Percentiles rank a stretch among this genome's conserved stretches.
Evolutionary conservation across 2,113 vertebrate species (phyloP).

Genomic region (Paradisaea rubra): DNA sequence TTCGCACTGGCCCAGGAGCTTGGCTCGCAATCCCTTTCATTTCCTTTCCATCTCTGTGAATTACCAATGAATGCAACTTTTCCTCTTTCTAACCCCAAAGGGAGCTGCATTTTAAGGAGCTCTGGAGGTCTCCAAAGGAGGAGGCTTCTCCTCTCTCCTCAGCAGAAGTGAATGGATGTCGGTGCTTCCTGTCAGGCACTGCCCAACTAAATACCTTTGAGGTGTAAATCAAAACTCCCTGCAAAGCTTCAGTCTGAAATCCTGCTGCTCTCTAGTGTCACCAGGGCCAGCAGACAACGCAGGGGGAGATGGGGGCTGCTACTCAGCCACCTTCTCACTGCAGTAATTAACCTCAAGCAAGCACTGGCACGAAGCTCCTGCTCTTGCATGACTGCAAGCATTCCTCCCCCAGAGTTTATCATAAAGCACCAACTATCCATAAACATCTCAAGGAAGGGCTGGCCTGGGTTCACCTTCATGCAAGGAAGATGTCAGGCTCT

Average conservation of each 20-base stretch:
- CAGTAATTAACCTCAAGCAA: slow-evolving; percentile 11
- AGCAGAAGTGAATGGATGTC: rapidly evolving
- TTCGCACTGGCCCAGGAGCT: rapidly evolving
- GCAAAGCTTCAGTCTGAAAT: neutral
- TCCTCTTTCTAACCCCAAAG: neutral
- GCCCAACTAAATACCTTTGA: neutral
- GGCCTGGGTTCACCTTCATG: slow-evolving; percentile 54
- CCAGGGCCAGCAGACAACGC: neutral
- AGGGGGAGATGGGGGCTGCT: neutral
- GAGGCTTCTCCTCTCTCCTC: neutral
- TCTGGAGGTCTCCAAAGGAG: neutral
- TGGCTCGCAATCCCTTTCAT: neutral
- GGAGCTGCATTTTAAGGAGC: neutral
- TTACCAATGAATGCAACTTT: neutral
- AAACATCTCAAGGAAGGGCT: slow-evolving; percentile 44
- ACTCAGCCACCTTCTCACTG: neutral
- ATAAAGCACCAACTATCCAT: slow-evolving; percentile 14
- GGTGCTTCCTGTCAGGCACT: neutral
- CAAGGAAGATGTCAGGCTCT: slow-evolving; percentile 33
- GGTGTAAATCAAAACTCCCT: neutral
- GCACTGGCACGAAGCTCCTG: slow-evolving; percentile 14
- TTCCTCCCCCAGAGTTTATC: slow-evolving; percentile 42
- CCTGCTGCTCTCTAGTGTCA: neutral
- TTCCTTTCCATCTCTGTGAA: neutral
- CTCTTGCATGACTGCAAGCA: slow-evolving; percentile 14